Evolutionary conservation across 1,140 invertebrate species (phyloP).

Genomic region (Polypedilum vanderplanki): DNA sequence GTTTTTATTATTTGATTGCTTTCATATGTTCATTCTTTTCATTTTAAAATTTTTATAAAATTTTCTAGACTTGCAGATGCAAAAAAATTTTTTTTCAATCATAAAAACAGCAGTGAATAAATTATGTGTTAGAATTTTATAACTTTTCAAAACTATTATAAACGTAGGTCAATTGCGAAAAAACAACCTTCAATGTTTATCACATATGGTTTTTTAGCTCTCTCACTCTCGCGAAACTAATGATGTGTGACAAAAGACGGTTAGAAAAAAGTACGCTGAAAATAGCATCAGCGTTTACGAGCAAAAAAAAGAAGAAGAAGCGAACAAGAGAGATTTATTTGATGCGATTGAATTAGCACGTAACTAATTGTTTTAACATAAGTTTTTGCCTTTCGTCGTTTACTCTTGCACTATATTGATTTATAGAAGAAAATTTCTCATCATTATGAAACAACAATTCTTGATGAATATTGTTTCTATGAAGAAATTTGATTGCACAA

Average conservation of each 20-base stretch:
- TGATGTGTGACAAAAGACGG: not conserved
- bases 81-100: not conserved
- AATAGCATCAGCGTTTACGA: slow-evolving; percentile 3
- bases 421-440: too few species aligned
- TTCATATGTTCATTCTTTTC: too few species aligned
- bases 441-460: too few species aligned
- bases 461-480: too few species aligned
- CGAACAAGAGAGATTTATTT: not conserved
- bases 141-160: not conserved
- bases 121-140: too few species aligned
- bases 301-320: not conserved
- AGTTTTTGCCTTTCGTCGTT: not conserved
- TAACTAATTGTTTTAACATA: slow-evolving; percentile 25
- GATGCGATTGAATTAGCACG: slow-evolving; percentile 19
- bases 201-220: not conserved
- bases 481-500: too few species aligned
- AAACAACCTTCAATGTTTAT: too few species aligned
- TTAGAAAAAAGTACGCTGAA: slow-evolving; percentile 12
- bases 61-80: not conserved
- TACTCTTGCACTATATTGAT: too few species aligned
- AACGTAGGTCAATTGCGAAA: not conserved
- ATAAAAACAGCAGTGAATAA: not conserved
- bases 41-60: too few species aligned
- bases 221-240: not conserved
- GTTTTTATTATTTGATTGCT: too few species aligned